Conservation (phyloP, 2,113 vertebrate species). For the Synchiropus splendidus region DNA sequence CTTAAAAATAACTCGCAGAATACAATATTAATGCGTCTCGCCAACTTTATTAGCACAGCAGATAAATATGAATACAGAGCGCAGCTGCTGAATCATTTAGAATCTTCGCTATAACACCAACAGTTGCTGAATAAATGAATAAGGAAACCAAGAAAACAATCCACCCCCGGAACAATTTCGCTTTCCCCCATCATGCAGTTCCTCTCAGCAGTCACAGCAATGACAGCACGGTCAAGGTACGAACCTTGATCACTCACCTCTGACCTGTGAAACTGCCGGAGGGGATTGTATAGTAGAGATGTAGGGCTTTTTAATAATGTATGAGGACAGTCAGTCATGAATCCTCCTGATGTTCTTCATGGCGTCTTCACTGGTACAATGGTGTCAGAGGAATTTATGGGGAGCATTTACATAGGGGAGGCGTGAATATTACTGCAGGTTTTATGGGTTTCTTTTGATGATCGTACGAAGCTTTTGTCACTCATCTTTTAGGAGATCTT, state of each 20-base stretch:
- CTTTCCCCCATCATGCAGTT: constrained; percentile 1
- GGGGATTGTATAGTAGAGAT: constrained; percentile 13
- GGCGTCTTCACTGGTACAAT: not conserved
- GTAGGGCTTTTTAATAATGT: constrained; percentile 19
- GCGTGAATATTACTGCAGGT: no score
- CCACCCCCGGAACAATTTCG: constrained; percentile 4
- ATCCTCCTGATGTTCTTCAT: constrained; percentile 1
- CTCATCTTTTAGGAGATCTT: not conserved
- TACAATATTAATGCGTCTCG: no score
- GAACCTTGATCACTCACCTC: constrained; percentile 20
- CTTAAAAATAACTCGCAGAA: no score
- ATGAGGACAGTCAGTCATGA: constrained; percentile 14
- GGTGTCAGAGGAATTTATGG: constrained; percentile 6
- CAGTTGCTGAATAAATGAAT: constrained; percentile 27
- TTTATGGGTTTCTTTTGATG: no score
- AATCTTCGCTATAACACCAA: constrained; percentile 21
- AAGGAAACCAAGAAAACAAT: constrained; percentile 17
- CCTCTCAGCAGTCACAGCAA: not conserved
- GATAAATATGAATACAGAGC: constrained; percentile 12
- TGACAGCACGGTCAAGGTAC: constrained; percentile 7
- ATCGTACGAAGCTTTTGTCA: no score
- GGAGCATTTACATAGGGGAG: not conserved
- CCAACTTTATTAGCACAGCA: constrained; percentile 15
- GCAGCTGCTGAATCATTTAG: constrained; percentile 40
- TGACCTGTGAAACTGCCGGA: constrained; percentile 4